Base-by-base conservation (phyloP, 2,888 invertebrate species). In the Tridacna gigas region DNA sequence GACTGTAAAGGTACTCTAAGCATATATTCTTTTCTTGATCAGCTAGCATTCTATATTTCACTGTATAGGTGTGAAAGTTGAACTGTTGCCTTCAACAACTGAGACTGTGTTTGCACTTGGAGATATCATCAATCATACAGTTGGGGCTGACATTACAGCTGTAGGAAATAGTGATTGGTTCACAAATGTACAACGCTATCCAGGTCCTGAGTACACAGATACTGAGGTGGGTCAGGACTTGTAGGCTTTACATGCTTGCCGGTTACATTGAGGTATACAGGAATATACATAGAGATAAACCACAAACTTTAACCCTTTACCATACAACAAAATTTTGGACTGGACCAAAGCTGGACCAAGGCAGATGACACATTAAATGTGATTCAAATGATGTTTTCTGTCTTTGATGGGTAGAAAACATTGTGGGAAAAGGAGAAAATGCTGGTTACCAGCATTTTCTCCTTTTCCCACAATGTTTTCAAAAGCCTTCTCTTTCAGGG, bases 191-290 rank as follows among this genome's bases (percentile, higher is more conserved):
- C 5, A 5, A 45, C 12, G n/a, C n/a, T 22, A 67, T n/a, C 4
- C 67, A 37, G 67, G 67, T 20, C 67, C 67, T 4, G 67, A 67
- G 45, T 45, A 67, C 67, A 67, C 15, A 18, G 67, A 67, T 67
- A 67, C 67, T 5, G 67, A 67, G n/a, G 67, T 67, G 45, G 3
- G 56, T 56, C 9, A 37, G 37, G 37, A 7, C 37, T 4, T 4
- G 7, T 37, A 37, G 37, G 7, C 7, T 37, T 7, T 4, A 7
- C 37, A 37, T 37, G 37, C 2, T 4, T 37, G 37, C 37, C 37
- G n/a, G n/a, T n/a, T n/a, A 37, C 7, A 37, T 37, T 7, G 37
- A 37, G 37, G 37, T 4, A 37, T 37, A 7, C 37, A 37, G 37
- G 7, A 4, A 37, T 37, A 37, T 37, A 37, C 7, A 37, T 37